These are phyloP conservation scores for cat (Felis catus) DNA, from an alignment of 2,113 vertebrate genomes.

Conservation along the genomic window DNA sequence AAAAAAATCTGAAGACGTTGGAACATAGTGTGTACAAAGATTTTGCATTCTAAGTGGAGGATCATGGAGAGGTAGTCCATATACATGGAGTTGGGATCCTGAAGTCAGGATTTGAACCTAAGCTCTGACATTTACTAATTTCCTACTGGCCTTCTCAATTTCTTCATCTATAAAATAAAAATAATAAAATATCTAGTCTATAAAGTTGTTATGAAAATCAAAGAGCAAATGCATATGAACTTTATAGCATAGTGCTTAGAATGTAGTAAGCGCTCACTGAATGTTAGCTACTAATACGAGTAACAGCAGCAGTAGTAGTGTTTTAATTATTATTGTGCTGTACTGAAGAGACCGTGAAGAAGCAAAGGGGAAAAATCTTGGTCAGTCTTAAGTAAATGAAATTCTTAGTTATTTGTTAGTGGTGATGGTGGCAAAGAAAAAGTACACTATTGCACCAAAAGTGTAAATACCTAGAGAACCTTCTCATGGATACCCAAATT, in stretches of 20 bases:
- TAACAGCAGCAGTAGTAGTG: background rate
- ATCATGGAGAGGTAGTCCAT: background rate
- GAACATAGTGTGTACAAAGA: background rate
- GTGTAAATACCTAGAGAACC: background rate
- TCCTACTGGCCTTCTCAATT: background rate
- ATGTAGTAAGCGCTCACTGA: background rate
- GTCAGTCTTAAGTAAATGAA: background rate
- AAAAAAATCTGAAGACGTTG: background rate
- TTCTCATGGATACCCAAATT: background rate
- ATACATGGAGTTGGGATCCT: background rate
- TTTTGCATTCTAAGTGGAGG: slow-evolving; percentile 30
- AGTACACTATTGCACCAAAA: background rate
- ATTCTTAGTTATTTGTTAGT: slow-evolving; percentile 12
- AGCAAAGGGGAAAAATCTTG: background rate
- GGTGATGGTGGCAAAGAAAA: background rate
- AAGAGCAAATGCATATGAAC: background rate
- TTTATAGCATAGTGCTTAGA: background rate
- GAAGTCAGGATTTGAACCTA: background rate
- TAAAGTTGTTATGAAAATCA: slow-evolving; percentile 14
- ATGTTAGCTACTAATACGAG: background rate
- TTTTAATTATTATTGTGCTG: slow-evolving; percentile 36
- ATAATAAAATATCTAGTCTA: background rate
- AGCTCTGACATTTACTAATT: slow-evolving; percentile 10
- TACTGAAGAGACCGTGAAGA: background rate
- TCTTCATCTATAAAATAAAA: background rate